Evolutionary conservation across 2,888 invertebrate species (phyloP).

Genomic region (Tenthredo amoena): DNA sequence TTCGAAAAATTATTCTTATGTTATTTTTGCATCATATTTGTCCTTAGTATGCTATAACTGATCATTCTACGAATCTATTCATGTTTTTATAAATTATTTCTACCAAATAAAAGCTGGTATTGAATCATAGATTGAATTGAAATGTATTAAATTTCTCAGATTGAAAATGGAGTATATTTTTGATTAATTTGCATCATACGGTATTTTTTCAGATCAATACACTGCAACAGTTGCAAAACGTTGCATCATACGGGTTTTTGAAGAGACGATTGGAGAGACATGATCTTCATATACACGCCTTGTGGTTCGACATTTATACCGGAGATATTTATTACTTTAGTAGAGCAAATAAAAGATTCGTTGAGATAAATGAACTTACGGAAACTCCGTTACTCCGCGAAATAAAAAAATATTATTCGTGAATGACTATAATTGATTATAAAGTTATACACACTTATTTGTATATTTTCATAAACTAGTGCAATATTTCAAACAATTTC

Average conservation of each 20-base stretch:
- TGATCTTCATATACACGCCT: constrained; percentile 93
- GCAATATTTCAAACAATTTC: neutral
- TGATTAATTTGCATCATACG: neutral
- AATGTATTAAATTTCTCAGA: neutral
- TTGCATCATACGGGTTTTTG: constrained; percentile 95
- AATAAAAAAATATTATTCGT: constrained; percentile 90
- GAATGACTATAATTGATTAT: constrained; percentile 64
- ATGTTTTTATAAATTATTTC: neutral
- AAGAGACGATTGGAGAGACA: constrained; percentile 89
- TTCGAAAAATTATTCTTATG: neutral
- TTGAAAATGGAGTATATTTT: neutral
- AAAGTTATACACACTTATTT: neutral
- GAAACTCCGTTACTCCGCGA: constrained; percentile 88
- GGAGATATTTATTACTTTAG: constrained; percentile 98
- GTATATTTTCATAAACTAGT: neutral
- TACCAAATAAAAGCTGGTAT: neutral
- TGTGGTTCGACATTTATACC: constrained; percentile 99
- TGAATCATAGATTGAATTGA: neutral
- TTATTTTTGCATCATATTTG: neutral
- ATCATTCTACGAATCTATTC: neutral
- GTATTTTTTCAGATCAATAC: constrained; percentile 86
- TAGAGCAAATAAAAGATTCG: constrained; percentile 90
- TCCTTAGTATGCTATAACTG: neutral
- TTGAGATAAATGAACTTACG: constrained; percentile 91
- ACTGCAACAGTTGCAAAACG: constrained; percentile 94